Percentiles rank a stretch among this genome's conserved stretches.
phyloP scores from a whole-genome alignment of 1,140 invertebrate genomes.

The Wiebesia pumilae region DNA sequence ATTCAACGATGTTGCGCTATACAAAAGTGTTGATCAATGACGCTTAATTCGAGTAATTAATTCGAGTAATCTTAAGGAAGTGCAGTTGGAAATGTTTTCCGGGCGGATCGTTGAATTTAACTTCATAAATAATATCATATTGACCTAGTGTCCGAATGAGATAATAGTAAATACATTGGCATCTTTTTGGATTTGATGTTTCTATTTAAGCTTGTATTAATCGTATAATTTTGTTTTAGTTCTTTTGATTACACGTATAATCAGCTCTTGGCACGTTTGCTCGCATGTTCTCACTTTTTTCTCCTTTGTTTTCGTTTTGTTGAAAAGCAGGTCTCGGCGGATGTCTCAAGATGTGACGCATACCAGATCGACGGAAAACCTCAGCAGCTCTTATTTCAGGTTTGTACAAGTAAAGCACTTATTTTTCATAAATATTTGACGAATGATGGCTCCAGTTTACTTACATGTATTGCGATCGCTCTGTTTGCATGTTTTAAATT shows the following conservation, averaged over 20 bases:
- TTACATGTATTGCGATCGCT: conserved; percentile 31
- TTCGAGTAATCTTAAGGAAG: too few relatives aligned
- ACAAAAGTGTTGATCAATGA: too few relatives aligned
- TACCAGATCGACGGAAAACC: conserved; percentile 71
- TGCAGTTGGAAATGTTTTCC: too few relatives aligned
- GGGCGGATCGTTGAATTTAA: too few relatives aligned
- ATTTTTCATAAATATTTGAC: not conserved
- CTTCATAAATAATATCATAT: too few relatives aligned
- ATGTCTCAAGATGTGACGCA: conserved; percentile 83
- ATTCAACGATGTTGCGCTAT: too few relatives aligned
- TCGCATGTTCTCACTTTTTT: conserved; percentile 67
- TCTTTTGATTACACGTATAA: conserved; percentile 53
- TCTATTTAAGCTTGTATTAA: not conserved
- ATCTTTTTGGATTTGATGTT: not conserved
- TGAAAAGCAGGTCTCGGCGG: conserved; percentile 80
- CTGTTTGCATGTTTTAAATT: not conserved
- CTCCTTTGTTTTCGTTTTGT: conserved; percentile 67
- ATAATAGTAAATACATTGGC: not conserved
- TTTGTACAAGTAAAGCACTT: conserved; percentile 56
- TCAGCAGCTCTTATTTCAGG: conserved; percentile 68
- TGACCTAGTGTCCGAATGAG: not conserved
- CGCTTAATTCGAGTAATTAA: too few relatives aligned
- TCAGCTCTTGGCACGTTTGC: conserved; percentile 65
- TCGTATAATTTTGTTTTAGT: conserved; percentile 60
- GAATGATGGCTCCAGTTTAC: conserved; percentile 13